Base-by-base conservation (phyloP, 2,888 invertebrate genomes). In the Leuctra nigra region DNA sequence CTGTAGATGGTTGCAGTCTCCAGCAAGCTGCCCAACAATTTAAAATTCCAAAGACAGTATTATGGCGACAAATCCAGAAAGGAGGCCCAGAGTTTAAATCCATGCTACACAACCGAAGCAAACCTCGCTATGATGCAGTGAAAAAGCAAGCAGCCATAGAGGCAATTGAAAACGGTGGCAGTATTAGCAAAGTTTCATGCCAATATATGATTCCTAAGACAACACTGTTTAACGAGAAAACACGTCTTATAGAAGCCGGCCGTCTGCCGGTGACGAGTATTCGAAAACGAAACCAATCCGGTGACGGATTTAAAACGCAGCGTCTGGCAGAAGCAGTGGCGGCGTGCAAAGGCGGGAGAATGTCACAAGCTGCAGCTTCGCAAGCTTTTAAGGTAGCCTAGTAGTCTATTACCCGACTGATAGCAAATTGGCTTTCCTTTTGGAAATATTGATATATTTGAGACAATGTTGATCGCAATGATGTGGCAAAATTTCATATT, bases 131-230 rank as follows among this genome's bases (percentile, higher is more conserved):
- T 57, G 68, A 65, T 18, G 63, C 66, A 14, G 71, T 70, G 16
- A 70, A 66, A 59, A 68, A 70, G 58, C 68, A 70, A 61, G 73
- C 72, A 33, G 73, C 74, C 2, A 65, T 73, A 1, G 68, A 69
- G 62, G 73, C 74, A 18, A 64, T 74, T 7, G 68, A 70, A 56
- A 66, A 69, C 57, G 74, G 73, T n/a, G 73, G 73, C 61, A 70
- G 70, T 63, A 65, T 73, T 9, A 70, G 72, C 1, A 72, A 70
- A 69, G 73, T 73, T 29, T 66, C 73, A 2, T 62, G 68, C 18
- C 68, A 71, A 60, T 73, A 69, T 63, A 48, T 73, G 72, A 73
- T 74, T 62, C 74, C 74, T 55, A 73, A 72, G 62, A 72, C 73
- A 3, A 73, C 73, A 13, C 61, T 74, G 14, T 74, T 73, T 59